Evolutionary conservation across 2,888 invertebrate genomes (phyloP).

Genomic region (Ceriagrion tenellum): DNA sequence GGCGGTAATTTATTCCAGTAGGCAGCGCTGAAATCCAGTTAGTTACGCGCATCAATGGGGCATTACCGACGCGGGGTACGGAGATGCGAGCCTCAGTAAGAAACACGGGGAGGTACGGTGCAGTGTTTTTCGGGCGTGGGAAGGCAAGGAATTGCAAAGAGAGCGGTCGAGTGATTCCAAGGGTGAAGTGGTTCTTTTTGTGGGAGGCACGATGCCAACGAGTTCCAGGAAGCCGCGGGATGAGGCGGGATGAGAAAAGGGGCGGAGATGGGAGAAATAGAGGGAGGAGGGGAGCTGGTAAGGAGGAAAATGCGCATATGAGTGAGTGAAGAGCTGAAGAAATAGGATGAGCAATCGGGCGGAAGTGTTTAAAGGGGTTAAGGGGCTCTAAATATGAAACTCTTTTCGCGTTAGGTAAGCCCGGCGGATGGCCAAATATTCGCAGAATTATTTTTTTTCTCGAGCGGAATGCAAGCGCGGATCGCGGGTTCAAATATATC

Average conservation of each 20-base stretch:
- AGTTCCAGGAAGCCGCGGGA: not conserved
- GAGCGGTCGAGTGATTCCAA: not conserved
- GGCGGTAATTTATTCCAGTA: too few species aligned
- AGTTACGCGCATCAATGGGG: not conserved
- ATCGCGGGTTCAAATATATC: not conserved
- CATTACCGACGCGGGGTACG: not conserved
- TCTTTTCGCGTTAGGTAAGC: not conserved
- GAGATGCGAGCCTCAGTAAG: not conserved
- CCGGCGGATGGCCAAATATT: not conserved
- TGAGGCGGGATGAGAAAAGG: not conserved
- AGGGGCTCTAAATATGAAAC: not conserved
- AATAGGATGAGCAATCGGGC: constrained; percentile 21
- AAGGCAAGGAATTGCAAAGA: not conserved
- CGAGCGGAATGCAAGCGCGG: not conserved
- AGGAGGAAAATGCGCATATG: constrained; percentile 7
- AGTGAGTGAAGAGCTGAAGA: not conserved
- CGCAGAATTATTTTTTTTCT: not conserved
- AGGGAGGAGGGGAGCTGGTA: not conserved
- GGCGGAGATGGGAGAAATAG: too few species aligned
- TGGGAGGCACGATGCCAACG: not conserved
- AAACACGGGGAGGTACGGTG: not conserved
- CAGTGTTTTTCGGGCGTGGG: not conserved
- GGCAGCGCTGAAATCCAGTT: too few species aligned
- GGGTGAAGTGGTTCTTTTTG: not conserved
- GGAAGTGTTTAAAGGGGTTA: constrained; percentile 9